Percentiles rank a stretch among this genome's conserved stretches.
These are phyloP conservation scores for Dicrostonyx torquatus DNA, from an alignment of 2,797 vertebrate genomes.

Conservation along the genomic window DNA sequence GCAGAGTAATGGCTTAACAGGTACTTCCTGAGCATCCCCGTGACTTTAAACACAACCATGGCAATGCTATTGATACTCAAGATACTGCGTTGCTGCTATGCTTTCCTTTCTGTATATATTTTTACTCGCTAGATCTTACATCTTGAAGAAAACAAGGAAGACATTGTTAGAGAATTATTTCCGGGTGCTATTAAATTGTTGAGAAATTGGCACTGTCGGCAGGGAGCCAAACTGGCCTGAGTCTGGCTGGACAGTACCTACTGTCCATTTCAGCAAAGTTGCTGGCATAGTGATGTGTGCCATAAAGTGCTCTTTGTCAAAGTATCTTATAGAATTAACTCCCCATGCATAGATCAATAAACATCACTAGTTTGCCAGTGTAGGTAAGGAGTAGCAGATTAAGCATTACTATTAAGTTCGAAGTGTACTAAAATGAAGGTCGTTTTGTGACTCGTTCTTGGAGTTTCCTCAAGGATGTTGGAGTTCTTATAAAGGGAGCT, in stretches of 20 bases:
- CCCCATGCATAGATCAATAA: constrained; percentile 68
- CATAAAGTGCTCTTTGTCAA: constrained; percentile 54
- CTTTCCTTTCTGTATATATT: constrained; percentile 38
- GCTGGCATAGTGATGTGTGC: background rate
- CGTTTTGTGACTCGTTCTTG: constrained; percentile 24
- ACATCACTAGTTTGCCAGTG: constrained; percentile 40
- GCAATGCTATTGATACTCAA: background rate
- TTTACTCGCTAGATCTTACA: background rate
- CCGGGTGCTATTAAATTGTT: constrained; percentile 60
- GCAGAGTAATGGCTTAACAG: background rate
- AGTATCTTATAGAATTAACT: constrained; percentile 70
- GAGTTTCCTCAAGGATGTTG: constrained; percentile 23
- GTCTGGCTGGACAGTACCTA: constrained; percentile 1
- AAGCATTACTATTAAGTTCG: constrained; percentile 62
- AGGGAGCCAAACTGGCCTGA: constrained; percentile 48
- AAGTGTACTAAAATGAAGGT: constrained; percentile 59
- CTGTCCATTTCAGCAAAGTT: constrained; percentile 52
- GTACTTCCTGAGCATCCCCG: background rate
- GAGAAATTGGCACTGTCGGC: constrained; percentile 46
- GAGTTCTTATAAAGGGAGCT: constrained; percentile 1
- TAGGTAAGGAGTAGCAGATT: constrained; percentile 66
- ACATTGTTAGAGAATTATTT: constrained; percentile 46
- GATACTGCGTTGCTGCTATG: background rate
- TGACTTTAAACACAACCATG: background rate
- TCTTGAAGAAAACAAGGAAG: constrained; percentile 42